phyloP scores from a whole-genome alignment of 2,797 vertebrate genomes.

The Urophycis tenuis region DNA sequence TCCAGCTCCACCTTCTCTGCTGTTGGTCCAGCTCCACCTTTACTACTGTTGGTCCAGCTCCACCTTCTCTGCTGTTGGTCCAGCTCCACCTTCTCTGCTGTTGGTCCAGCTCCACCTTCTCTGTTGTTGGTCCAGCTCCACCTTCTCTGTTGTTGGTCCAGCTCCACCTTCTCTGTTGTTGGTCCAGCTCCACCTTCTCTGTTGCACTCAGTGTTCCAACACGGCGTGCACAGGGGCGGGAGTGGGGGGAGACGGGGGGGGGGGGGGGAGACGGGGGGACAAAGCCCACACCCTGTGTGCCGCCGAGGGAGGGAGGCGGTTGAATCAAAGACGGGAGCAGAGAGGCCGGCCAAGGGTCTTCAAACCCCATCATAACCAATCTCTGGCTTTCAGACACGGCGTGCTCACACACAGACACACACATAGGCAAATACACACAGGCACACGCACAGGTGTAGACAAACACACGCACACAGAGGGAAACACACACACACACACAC shows the following conservation, averaged over 20 bases:
- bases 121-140: no score
- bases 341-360: slow-evolving; percentile 24
- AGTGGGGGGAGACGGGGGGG: neutral
- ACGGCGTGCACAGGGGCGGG: no score
- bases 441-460: neutral
- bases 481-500: neutral
- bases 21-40: no score
- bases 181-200: no score
- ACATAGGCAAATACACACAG: neutral
- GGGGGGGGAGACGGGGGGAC: neutral
- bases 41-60: no score
- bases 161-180: no score
- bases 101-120: no score
- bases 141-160: no score
- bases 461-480: neutral
- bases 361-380: neutral
- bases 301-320: slow-evolving; percentile 4
- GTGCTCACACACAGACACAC: neutral
- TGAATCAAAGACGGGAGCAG: slow-evolving; percentile 6
- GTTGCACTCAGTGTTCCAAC: neutral
- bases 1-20: no score
- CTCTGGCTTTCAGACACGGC: neutral
- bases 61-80: no score
- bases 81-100: no score
- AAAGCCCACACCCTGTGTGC: neutral